These are phyloP conservation scores for Dendrophyllia cribrosa DNA, from an alignment of 64 coral and sea anemone genomes.

Conservation along the genomic window DNA sequence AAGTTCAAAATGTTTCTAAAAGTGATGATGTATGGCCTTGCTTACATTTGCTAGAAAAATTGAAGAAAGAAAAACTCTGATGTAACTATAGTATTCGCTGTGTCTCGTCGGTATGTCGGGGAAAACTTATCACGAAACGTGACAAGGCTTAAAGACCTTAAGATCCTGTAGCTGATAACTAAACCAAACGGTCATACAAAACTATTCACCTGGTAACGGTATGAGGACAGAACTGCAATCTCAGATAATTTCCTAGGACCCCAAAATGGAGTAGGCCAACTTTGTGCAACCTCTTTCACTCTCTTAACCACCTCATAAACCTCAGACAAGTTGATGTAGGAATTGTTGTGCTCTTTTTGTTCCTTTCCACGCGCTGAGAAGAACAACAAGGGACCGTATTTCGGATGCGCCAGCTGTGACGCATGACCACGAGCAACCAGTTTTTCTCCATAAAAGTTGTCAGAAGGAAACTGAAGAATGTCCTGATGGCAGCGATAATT, in stretches of 20 bases:
- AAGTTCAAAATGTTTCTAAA: too few species aligned
- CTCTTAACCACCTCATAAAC: constrained; percentile 60
- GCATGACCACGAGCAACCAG: constrained; percentile 51
- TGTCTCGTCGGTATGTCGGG: too few species aligned
- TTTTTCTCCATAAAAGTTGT: constrained; percentile 70
- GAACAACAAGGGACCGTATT: constrained; percentile 60
- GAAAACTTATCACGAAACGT: too few species aligned
- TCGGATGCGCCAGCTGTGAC: constrained; percentile 48
- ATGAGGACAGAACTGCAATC: constrained; percentile 48
- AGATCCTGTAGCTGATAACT: too few species aligned
- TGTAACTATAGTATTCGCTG: too few species aligned
- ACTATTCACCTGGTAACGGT: constrained; percentile 59
- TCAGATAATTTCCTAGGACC: constrained; percentile 40
- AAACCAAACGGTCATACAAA: too few species aligned
- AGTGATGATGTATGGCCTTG: too few species aligned
- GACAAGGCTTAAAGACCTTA: too few species aligned
- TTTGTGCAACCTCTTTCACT: constrained; percentile 47
- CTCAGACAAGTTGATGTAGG: constrained; percentile 48
- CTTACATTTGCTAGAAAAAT: too few species aligned
- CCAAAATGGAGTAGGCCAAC: constrained; percentile 42
- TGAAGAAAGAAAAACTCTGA: too few species aligned
- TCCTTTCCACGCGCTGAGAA: constrained; percentile 61
- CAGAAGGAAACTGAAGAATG: constrained; percentile 78
- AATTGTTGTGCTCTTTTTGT: constrained; percentile 43
- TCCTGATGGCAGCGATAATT: constrained; percentile 84